Percentiles rank a stretch among this genome's conserved stretches.
Conservation (phyloP, 2,797 vertebrate species). For the Ataeniobius toweri region DNA sequence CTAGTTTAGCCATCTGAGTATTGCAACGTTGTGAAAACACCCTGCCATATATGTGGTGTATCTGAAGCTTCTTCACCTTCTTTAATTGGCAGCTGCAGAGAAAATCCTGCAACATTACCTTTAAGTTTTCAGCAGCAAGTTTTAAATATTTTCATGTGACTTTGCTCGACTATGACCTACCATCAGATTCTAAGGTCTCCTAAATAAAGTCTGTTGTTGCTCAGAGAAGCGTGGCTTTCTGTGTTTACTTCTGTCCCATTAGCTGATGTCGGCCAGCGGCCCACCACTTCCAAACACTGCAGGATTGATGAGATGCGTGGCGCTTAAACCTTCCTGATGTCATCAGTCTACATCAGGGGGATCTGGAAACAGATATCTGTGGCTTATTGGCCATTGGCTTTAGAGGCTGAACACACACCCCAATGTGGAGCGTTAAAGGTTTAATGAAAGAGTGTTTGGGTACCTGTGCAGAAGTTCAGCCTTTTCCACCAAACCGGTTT, state of each 20-base stretch:
- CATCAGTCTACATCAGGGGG: conserved; percentile 65
- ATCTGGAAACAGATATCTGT: conserved; percentile 52
- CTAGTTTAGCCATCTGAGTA: neutral
- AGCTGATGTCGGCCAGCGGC: conserved; percentile 67
- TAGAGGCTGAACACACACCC: conserved; percentile 5
- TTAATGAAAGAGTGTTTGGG: neutral
- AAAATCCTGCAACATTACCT: neutral
- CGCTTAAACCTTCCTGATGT: conserved; percentile 75
- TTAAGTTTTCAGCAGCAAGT: neutral
- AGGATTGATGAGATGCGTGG: conserved; percentile 78
- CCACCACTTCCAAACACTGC: conserved; percentile 77
- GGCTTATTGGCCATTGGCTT: conserved; percentile 12
- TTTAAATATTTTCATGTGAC: conserved; percentile 1
- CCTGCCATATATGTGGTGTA: too few species aligned
- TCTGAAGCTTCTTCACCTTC: neutral
- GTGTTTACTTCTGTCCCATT: conserved; percentile 79
- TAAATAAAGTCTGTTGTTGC: conserved; percentile 9
- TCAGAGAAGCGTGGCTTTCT: conserved; percentile 45
- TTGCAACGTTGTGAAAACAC: neutral
- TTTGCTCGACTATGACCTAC: neutral
- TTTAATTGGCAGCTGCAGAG: neutral
- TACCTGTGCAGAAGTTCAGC: neutral
- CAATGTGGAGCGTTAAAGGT: conserved; percentile 13
- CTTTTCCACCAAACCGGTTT: neutral
- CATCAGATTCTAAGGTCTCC: neutral